These are phyloP conservation scores for Sinosuthora webbiana DNA, from an alignment of 2,113 vertebrate species.

Conservation along the genomic window DNA sequence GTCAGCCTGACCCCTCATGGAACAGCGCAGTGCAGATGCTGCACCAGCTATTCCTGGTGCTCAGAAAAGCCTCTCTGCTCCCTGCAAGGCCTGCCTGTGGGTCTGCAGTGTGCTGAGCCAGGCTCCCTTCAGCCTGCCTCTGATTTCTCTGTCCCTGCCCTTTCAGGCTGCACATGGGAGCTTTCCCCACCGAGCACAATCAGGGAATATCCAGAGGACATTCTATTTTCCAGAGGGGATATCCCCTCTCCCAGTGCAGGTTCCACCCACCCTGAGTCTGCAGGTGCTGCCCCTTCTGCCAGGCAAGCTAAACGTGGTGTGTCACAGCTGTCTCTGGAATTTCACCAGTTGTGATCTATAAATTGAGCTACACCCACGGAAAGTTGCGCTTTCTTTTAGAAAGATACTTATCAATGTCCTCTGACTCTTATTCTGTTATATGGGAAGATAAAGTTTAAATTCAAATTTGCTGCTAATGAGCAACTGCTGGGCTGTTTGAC, in stretches of 20 bases:
- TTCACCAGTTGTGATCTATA: not conserved
- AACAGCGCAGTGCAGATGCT: rapidly evolving
- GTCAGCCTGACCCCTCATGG: not conserved
- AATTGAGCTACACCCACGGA: not conserved
- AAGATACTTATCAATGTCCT: not conserved
- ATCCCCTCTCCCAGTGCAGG: not conserved
- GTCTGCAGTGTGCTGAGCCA: rapidly evolving
- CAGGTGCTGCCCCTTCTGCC: not conserved
- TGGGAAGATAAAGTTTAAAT: not conserved
- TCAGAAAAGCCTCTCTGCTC: not conserved
- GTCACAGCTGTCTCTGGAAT: not conserved
- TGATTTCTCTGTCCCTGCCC: not conserved
- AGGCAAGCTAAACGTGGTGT: not conserved
- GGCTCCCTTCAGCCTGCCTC: not conserved
- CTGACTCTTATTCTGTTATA: not conserved
- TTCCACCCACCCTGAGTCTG: not conserved
- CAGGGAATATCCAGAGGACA: not conserved
- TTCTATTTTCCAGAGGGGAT: not conserved
- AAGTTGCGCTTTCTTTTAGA: not conserved
- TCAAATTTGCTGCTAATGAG: not conserved
- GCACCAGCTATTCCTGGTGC: not conserved
- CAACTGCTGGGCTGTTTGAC: not conserved
- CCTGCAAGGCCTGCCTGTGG: not conserved
- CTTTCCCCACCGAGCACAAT: rapidly evolving
- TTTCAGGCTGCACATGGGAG: not conserved